phyloP scores from a whole-genome alignment of 2,797 vertebrate genomes.

The Hippoglossus hippoglossus region DNA sequence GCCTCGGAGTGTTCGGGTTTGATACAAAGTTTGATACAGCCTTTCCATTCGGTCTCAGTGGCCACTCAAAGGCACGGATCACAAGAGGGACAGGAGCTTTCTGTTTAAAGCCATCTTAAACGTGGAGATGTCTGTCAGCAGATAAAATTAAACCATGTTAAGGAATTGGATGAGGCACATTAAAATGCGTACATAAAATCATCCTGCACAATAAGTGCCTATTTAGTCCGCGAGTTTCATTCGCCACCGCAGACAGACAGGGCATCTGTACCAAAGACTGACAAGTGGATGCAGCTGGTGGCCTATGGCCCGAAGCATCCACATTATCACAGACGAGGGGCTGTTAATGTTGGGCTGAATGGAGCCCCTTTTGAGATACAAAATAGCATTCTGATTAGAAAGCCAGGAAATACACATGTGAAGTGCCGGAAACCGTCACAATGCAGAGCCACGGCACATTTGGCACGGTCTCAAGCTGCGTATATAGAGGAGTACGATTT shows the following conservation, averaged over 20 bases:
- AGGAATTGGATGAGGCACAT: slow-evolving; percentile 78
- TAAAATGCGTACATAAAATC: slow-evolving; percentile 77
- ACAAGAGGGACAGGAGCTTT: slow-evolving; percentile 57
- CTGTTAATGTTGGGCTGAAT: slow-evolving; percentile 81
- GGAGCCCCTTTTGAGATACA: slow-evolving; percentile 84
- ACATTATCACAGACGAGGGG: slow-evolving; percentile 83
- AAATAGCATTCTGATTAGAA: slow-evolving; percentile 89
- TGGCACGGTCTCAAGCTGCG: slow-evolving; percentile 82
- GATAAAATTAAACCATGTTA: slow-evolving; percentile 76
- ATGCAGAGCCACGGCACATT: slow-evolving; percentile 82
- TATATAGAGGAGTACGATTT: slow-evolving; percentile 73
- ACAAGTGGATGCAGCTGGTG: slow-evolving; percentile 89
- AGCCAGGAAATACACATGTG: slow-evolving; percentile 86
- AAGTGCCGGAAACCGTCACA: slow-evolving; percentile 87
- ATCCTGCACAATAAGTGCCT: slow-evolving; percentile 76
- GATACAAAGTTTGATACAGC: slow-evolving; percentile 50
- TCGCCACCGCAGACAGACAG: slow-evolving; percentile 77
- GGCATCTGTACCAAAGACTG: slow-evolving; percentile 82
- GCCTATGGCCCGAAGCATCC: slow-evolving; percentile 82
- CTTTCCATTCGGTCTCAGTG: slow-evolving; percentile 54
- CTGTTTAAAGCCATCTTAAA: slow-evolving; percentile 57
- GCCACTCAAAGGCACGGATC: slow-evolving; percentile 59
- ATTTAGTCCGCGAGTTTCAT: slow-evolving; percentile 76
- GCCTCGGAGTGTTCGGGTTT: slow-evolving; percentile 53
- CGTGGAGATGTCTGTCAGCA: slow-evolving; percentile 61